These are phyloP conservation scores for Stegophylla sp. DNA, from an alignment of 2,888 invertebrate genomes.

Conservation along the genomic window DNA sequence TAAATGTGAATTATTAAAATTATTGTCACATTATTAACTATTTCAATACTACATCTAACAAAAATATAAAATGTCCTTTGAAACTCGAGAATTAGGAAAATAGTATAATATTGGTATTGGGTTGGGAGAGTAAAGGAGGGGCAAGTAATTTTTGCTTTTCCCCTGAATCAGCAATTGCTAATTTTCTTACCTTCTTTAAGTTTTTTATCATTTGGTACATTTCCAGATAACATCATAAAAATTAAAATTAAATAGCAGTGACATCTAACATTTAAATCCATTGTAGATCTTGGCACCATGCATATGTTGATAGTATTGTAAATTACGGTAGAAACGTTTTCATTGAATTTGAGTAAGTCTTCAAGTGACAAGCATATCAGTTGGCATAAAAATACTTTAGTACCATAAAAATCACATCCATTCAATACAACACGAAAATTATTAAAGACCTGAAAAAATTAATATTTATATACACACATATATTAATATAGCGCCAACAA, in stretches of 20 bases:
- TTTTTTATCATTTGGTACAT: conserved; percentile 37
- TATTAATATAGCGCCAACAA: no score
- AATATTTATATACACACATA: not conserved
- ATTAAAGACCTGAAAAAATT: conserved; percentile 31
- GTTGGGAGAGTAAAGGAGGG: no score
- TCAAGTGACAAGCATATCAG: conserved; percentile 29
- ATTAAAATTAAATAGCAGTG: conserved; percentile 51
- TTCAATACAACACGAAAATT: conserved; percentile 17
- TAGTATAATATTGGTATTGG: no score
- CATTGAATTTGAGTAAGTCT: conserved; percentile 31
- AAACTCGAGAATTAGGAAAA: no score
- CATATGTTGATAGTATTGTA: conserved; percentile 35
- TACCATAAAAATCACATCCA: conserved; percentile 48
- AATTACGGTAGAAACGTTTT: conserved; percentile 24
- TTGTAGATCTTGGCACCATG: conserved; percentile 21
- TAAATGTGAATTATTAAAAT: no score
- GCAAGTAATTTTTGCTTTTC: no score
- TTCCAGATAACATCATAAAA: conserved; percentile 41
- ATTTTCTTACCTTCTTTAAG: conserved; percentile 37
- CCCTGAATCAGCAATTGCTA: no score
- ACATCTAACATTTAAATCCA: conserved; percentile 54
- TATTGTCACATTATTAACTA: no score
- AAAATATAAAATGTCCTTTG: no score
- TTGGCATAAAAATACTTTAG: conserved; percentile 42
- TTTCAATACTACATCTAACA: no score